Evolutionary conservation across 2,797 vertebrate species (phyloP), one percentile per base, ranked within the genome.

Genomic region (Poeciliopsis paucimaculata): DNA sequence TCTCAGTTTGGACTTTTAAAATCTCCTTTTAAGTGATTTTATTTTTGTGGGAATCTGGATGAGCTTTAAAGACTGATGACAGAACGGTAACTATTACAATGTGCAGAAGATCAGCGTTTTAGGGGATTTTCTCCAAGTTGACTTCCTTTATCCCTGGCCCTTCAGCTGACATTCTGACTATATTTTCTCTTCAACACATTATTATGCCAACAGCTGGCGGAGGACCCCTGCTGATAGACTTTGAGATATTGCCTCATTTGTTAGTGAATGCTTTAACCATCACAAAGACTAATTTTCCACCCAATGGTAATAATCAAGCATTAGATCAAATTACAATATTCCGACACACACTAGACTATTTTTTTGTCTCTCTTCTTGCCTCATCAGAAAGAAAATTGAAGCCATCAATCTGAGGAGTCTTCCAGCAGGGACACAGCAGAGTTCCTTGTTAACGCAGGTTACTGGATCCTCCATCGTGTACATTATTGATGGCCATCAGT

Each of bases 401-500:
- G 90, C 89, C 90, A 94, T 95, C 89, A 81, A 78, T 95, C 91
- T 91, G 84, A 53, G 55, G 81, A 60, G 78, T 84, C 87, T 83
- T 92, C 91, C 90, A 88, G 91, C 88, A 78, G 90, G 83, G 91
- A 89, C 78, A 78, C 81, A 57, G 84, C 86, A 81, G 92, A 92
- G 80, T 86, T 92, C 84, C 90, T 83, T 43, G 84, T 79, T 90
- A 90, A 82, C 78, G 57, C 66, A 4, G 72, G 83, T 28, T 87
- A 84, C 87, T 39, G n/a, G 82, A 91, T 93, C 87, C 87, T 82
- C 78, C 55, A 53, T 77, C 78, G 57, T 77, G 85, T 96, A 91
- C 89, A 96, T 96, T 95, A 96, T 95, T 95, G 93, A 96, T 95
- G 92, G 82, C 84, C 88, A 82, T 91, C 93, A 91, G 94, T 93